Conservation (phyloP, 1,140 invertebrate species). For the Papilio aristodemus region DNA sequence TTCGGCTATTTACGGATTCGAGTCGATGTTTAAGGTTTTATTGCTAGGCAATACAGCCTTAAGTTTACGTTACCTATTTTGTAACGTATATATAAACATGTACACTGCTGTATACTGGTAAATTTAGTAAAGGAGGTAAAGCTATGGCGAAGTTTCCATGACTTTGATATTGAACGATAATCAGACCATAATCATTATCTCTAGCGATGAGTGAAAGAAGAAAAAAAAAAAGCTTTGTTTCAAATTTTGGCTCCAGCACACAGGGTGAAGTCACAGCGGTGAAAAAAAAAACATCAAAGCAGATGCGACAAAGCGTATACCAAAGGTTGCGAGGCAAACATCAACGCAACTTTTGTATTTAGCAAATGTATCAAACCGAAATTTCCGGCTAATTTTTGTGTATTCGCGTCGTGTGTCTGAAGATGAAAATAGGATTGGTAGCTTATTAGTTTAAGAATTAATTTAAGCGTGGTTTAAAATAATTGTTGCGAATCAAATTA, state of each 20-base stretch:
- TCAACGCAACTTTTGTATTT: constrained; percentile 22
- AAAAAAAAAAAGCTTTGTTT: constrained; percentile 9
- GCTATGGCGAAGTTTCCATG: neutral
- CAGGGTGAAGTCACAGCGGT: constrained; percentile 3
- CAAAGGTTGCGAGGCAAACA: neutral
- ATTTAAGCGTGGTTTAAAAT: too few species aligned
- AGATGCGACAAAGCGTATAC: constrained; percentile 5
- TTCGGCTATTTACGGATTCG: constrained; percentile 15
- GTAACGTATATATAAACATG: neutral
- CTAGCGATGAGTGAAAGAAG: neutral
- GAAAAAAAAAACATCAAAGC: constrained; percentile 20
- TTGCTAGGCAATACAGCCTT: neutral
- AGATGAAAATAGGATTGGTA: too few species aligned
- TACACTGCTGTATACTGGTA: too few species aligned
- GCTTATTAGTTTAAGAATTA: too few species aligned
- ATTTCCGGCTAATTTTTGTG: neutral
- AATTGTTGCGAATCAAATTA: too few species aligned
- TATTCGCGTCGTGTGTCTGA: neutral
- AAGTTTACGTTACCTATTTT: neutral
- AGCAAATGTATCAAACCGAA: constrained; percentile 13
- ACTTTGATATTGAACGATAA: neutral
- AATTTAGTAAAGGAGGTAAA: too few species aligned
- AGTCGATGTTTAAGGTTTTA: constrained; percentile 23
- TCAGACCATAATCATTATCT: neutral
- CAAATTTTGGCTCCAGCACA: constrained; percentile 16